Evolutionary conservation across 1,140 invertebrate species (phyloP).

Genomic region (Bicyclus anynana): DNA sequence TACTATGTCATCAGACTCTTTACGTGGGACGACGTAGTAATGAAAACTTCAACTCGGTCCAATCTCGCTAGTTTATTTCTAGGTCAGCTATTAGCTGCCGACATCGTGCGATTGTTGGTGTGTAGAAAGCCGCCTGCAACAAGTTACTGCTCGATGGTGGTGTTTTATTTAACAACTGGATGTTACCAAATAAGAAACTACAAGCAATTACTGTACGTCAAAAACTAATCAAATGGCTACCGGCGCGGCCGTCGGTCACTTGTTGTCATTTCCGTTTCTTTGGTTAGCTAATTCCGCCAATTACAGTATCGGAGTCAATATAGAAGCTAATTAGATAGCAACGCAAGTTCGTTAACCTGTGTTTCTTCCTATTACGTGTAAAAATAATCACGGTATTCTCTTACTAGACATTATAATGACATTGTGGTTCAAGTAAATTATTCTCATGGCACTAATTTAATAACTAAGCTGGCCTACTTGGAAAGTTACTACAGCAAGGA

Average conservation of each 20-base stretch:
- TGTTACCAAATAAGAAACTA: constrained; percentile 9
- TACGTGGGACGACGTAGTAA: not conserved
- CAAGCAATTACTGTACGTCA: constrained; percentile 7
- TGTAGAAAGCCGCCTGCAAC: constrained; percentile 26
- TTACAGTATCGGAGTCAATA: constrained; percentile 28
- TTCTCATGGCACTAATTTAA: constrained; percentile 7
- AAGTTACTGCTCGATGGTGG: constrained; percentile 22
- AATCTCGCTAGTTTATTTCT: constrained; percentile 13
- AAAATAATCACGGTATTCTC: not conserved
- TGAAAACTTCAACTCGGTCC: constrained; percentile 3
- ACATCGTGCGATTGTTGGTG: constrained; percentile 13
- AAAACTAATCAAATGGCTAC: constrained; percentile 15
- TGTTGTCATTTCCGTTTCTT: constrained; percentile 55
- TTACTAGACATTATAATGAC: not conserved
- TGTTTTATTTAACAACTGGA: constrained; percentile 12
- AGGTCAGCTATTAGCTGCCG: constrained; percentile 12
- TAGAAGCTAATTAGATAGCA: constrained; percentile 17
- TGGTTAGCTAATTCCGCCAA: constrained; percentile 36
- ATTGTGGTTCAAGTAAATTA: not conserved
- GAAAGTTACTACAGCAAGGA: constrained; percentile 29
- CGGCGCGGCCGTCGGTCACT: constrained; percentile 28
- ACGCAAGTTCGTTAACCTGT: constrained; percentile 26
- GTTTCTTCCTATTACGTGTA: too few relatives aligned
- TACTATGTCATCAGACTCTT: not conserved
- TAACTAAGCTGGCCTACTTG: constrained; percentile 34